Evolutionary conservation across 2,113 vertebrate genomes (phyloP), one percentile per base, ranked within the genome.

Genomic region (Columba livia): DNA sequence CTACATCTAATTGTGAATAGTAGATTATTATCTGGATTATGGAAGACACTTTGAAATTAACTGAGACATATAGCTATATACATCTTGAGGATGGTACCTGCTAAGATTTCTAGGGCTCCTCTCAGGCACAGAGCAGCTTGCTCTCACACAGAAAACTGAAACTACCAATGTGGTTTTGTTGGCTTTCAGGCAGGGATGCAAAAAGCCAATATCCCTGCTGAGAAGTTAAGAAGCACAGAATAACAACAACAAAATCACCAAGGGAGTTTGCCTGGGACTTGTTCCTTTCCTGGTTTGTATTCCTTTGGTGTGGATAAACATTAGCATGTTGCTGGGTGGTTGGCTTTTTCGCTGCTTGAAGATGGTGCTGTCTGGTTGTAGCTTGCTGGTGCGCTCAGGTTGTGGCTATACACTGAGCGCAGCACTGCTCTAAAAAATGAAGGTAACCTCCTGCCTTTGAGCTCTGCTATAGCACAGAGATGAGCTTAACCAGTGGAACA

Each of bases 1-100:
- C 92, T 89, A 91, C 92, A 90, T 97, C 96, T 98, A 97, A 98
- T 98, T 98, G 94, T 95, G 94, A 97, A 95, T 87, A 44, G 57
- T 85, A 94, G 92, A 95, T 97, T 96, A 97, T 98, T 96, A 97
- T 93, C 97, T 54, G 79, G 90, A 97, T 98, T 97, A 97, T 25
- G 69, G 89, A 95, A 89, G 36, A 67, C 47, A 85, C 93, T 97
- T 92, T 65, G 64, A 89, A 97, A 93, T 77, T 32, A 97, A 91
- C 80, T 91, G 66, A 61, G 95, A 93, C 89, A 75, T 56, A 79
- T 4, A 85, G 64, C 54, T 79, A 15, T 24, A 32, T 18, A 47
- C 9, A 3, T 44, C 94, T 72, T 5, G 3, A 89, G 64, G 71
- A 91, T 21, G 42, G 51, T 19, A 75, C 57, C 57, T 85, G 47